These are phyloP conservation scores for Drosophila seguyi DNA, from an alignment of 1,140 invertebrate genomes.

Conservation along the genomic window DNA sequence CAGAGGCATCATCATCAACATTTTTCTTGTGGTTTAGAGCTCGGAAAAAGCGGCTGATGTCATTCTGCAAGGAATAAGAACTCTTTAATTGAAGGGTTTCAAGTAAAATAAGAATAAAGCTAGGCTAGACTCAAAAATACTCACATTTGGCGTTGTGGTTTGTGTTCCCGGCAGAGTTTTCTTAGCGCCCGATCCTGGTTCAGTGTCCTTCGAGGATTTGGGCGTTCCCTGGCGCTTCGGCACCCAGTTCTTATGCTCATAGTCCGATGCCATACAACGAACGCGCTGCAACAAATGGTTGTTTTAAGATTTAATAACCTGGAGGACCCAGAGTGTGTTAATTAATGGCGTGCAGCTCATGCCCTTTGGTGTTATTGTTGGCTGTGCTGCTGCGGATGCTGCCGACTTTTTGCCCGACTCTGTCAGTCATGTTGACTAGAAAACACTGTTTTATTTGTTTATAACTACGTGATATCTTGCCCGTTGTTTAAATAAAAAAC, in stretches of 20 bases:
- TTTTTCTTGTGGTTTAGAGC: constrained; percentile 46
- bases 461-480: constrained; percentile 73
- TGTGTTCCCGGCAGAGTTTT: constrained; percentile 17
- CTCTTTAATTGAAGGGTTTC: neutral
- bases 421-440: constrained; percentile 76
- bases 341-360: constrained; percentile 29
- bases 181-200: constrained; percentile 22
- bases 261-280: constrained; percentile 74
- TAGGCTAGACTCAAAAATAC: neutral
- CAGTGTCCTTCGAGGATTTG: constrained; percentile 38
- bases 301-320: constrained; percentile 4
- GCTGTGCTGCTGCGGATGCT: constrained; percentile 49
- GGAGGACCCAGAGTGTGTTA: neutral
- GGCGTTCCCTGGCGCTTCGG: constrained; percentile 57
- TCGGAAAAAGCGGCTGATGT: constrained; percentile 69
- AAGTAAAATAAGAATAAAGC: neutral
- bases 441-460: constrained; percentile 81
- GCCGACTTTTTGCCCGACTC: constrained; percentile 44
- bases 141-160: constrained; percentile 52
- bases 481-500: constrained; percentile 65
- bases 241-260: constrained; percentile 58
- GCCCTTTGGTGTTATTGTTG: constrained; percentile 46
- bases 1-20: constrained; percentile 11
- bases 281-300: constrained; percentile 55
- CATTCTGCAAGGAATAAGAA: constrained; percentile 43